phyloP scores from a whole-genome alignment of 2,888 invertebrate genomes.

The Heliconius hortense region DNA sequence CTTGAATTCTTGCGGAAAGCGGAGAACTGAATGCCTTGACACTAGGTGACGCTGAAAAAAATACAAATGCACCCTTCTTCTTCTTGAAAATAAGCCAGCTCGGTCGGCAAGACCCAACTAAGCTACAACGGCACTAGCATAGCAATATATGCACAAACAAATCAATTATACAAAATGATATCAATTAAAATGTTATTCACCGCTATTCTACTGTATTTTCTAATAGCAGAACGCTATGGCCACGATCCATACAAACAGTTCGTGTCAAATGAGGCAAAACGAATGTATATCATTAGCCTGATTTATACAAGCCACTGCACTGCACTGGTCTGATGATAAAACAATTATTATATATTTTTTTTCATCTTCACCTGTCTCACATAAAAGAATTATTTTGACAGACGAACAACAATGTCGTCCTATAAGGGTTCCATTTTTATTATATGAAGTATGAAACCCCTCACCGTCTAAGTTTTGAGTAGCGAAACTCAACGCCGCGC shows the following conservation, averaged over 20 bases:
- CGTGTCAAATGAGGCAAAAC: constrained; percentile 41
- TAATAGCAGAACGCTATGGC: constrained; percentile 24
- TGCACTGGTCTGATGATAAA: constrained; percentile 35
- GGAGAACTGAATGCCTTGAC: neutral
- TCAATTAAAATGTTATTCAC: constrained; percentile 18
- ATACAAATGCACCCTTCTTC: neutral
- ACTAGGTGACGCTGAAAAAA: neutral
- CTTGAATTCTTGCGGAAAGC: neutral
- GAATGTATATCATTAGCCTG: constrained; percentile 41
- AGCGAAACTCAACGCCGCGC: too few species aligned
- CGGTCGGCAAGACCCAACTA: neutral
- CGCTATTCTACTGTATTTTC: constrained; percentile 25
- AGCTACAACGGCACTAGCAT: neutral
- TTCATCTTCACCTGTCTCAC: neutral
- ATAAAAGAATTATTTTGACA: neutral
- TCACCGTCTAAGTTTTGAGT: too few species aligned
- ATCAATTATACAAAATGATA: neutral
- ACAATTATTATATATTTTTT: neutral
- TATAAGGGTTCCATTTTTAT: too few species aligned
- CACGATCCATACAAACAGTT: constrained; percentile 19
- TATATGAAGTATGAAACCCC: too few species aligned
- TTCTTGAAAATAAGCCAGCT: neutral
- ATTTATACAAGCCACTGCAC: constrained; percentile 41
- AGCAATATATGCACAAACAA: neutral
- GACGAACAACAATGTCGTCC: too few species aligned